These are phyloP conservation scores for Corvus hawaiiensis DNA, from an alignment of 2,113 vertebrate genomes.

Conservation along the genomic window DNA sequence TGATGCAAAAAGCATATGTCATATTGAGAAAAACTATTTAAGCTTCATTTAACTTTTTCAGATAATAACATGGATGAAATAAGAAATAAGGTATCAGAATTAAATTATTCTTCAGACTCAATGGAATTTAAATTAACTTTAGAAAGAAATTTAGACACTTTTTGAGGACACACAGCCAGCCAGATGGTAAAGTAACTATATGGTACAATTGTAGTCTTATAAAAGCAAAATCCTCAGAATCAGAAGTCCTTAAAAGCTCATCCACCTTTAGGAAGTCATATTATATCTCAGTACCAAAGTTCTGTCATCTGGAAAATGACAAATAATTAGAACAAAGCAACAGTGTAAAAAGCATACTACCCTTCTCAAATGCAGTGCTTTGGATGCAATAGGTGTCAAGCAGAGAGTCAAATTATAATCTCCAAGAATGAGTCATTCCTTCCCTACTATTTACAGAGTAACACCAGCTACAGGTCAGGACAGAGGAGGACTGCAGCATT, in stretches of 20 bases:
- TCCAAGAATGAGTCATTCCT: background rate
- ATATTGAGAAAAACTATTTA: background rate
- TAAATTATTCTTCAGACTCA: background rate
- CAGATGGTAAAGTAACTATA: background rate
- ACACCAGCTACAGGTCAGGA: background rate
- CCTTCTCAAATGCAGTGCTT: background rate
- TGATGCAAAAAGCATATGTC: slow-evolving; percentile 30
- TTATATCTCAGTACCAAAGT: background rate
- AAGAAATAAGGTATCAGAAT: background rate
- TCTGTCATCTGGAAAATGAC: background rate
- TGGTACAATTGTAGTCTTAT: fast-evolving
- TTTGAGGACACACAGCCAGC: background rate
- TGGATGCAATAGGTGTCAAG: background rate
- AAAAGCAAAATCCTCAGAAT: background rate
- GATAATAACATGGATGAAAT: background rate
- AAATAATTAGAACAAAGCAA: background rate
- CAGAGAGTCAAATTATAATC: background rate
- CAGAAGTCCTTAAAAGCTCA: background rate
- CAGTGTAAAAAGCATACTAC: background rate
- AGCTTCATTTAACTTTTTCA: background rate
- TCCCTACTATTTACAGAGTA: background rate
- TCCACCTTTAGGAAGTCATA: background rate
- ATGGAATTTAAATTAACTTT: background rate
- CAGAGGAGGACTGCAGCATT: background rate
- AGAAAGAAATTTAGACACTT: background rate